phyloP scores from a whole-genome alignment of 2,113 vertebrate genomes.

The Pelobates fuscus region DNA sequence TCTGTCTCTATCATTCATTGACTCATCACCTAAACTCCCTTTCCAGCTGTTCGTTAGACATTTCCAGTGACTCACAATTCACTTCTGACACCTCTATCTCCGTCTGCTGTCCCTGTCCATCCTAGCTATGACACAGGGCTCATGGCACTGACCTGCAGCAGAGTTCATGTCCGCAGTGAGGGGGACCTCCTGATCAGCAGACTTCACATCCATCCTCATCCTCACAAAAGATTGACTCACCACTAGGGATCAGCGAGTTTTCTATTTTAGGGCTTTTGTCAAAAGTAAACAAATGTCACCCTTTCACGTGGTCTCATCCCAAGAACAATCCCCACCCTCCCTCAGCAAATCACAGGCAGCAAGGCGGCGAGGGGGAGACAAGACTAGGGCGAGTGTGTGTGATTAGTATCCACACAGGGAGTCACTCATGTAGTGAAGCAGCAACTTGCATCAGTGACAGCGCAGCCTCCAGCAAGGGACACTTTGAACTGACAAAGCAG shows the following conservation, averaged over 20 bases:
- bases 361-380: not conserved
- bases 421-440: not conserved
- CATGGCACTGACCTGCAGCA: constrained; percentile 38
- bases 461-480: constrained; percentile 14
- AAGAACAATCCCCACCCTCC: constrained; percentile 4
- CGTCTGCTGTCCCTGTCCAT: not conserved
- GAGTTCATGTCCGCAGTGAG: constrained; percentile 17
- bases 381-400: not conserved
- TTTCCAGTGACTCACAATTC: not conserved
- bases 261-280: constrained; percentile 42
- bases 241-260: constrained; percentile 1
- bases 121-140: constrained; percentile 1
- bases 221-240: not conserved
- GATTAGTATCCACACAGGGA: not conserved
- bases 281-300: constrained; percentile 35
- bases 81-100: not conserved
- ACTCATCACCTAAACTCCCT: not conserved
- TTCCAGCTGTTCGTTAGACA: not conserved
- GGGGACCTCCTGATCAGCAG: constrained; percentile 10
- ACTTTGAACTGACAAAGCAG: not conserved
- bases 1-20: not conserved
- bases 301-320: constrained; percentile 30
- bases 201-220: constrained; percentile 26
- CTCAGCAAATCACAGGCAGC: constrained; percentile 1
- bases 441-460: not conserved